Conservation (phyloP, 2,113 vertebrate species). For the Sitta europaea region DNA sequence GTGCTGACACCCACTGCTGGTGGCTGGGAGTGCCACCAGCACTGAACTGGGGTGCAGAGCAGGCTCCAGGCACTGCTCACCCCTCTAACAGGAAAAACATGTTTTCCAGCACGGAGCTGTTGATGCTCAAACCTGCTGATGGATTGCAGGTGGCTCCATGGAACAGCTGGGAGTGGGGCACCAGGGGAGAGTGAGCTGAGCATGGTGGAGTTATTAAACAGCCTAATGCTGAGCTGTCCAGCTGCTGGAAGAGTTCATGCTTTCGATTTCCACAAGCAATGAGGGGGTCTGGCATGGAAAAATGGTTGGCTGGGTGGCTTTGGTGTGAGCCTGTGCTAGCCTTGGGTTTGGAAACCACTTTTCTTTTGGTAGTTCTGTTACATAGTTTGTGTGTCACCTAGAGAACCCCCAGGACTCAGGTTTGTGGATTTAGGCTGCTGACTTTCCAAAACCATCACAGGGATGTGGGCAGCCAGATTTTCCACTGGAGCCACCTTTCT, state of each 20-base stretch:
- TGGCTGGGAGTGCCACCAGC: not conserved
- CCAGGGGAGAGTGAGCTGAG: not conserved
- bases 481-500: not conserved
- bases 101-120: not conserved
- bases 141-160: not conserved
- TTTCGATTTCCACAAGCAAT: not conserved
- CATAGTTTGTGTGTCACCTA: accelerated
- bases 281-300: not conserved
- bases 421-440: not conserved
- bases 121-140: not conserved
- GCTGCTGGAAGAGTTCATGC: not conserved
- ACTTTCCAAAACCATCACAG: not conserved
- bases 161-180: not conserved
- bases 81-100: not conserved
- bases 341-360: not conserved
- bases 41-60: not conserved
- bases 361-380: not conserved
- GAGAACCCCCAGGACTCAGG: not conserved
- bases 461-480: not conserved
- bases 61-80: not conserved
- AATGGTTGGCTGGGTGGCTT: not conserved
- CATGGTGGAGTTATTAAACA: not conserved
- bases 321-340: not conserved
- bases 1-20: not conserved
- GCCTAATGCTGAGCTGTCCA: not conserved